Evolutionary conservation across 2,113 vertebrate genomes (phyloP), one percentile per base, ranked within the genome.

Genomic region (Neolamprologus brichardi): DNA sequence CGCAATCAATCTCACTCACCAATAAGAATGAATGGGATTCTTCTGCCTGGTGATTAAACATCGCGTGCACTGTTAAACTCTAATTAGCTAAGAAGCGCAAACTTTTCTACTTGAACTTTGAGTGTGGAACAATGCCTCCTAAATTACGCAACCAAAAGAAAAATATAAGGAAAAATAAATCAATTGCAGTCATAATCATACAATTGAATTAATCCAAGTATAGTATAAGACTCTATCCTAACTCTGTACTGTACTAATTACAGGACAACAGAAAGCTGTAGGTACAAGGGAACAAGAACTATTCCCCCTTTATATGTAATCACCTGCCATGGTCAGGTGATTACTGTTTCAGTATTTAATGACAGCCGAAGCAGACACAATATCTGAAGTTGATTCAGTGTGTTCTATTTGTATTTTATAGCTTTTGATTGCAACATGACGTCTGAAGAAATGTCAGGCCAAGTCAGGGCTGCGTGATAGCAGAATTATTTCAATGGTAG

Each of bases 1-100:
- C 44, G 32, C 56, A 92, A 87, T 93, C 64, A 44, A 79, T 93
- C 88, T 78, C 89, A 84, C 83, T 81, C 80, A 86, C 82, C 82
- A 75, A 83, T 83, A 39, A 82, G 52, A 93, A 88, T 86, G 67
- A 93, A 88, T 86, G 18, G 37, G 39, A 70, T 54, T 84, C 64
- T 14, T 86, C 79, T 46, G 41, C 54, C 62, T 7, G 5, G 10
- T 80, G 64, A 85, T 67, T 88, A 79, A 60, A 83, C 81, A 83
- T 78, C 15, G 52, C 37, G 18, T 53, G 18, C 62, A 25, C 58
- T 82, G 86, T 81, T 70, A 15, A 56, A 52, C 75, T 88, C 64
- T 91, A 87, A 88, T 39, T 87, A 87, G 81, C 62, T 88, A 83
- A 87, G 51, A 75, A 77, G 87, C 20, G 23, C 4, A 2, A 85